Evolutionary conservation across 2,797 vertebrate genomes (phyloP).

Genomic region (Trichosurus vulpecula): DNA sequence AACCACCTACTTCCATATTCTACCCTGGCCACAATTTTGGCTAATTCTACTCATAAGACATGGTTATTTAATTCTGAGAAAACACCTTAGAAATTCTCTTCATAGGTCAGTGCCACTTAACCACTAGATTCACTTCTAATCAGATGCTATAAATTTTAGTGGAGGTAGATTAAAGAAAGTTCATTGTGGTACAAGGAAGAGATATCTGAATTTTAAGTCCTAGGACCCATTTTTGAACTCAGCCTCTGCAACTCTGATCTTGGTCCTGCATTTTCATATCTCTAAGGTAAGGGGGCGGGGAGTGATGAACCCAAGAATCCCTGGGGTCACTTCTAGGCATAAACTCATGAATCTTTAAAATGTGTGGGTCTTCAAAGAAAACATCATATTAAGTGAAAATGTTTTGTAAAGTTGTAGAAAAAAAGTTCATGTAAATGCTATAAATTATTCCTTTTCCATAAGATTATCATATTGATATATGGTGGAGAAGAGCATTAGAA

Average conservation of each 20-base stretch:
- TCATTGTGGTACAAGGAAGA: background rate
- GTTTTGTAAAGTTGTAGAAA: slow-evolving; percentile 41
- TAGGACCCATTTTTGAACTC: background rate
- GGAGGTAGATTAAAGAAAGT: background rate
- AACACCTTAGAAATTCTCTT: background rate
- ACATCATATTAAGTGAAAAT: background rate
- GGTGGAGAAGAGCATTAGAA: slow-evolving; percentile 27
- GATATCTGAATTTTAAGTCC: background rate
- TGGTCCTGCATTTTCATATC: background rate
- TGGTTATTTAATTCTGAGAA: slow-evolving; percentile 12
- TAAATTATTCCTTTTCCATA: background rate
- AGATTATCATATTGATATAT: slow-evolving; percentile 2
- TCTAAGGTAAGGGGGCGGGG: background rate
- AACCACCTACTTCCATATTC: background rate
- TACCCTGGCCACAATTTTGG: background rate
- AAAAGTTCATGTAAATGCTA: background rate
- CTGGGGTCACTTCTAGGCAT: background rate
- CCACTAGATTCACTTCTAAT: slow-evolving; percentile 19
- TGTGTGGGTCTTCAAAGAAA: background rate
- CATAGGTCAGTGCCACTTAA: background rate
- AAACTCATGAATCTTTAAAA: background rate
- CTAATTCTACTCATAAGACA: background rate
- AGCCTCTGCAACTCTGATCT: background rate
- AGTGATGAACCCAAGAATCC: background rate
- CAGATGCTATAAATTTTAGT: slow-evolving; percentile 3